Base-by-base conservation (phyloP, 92 coral and sea anemone species). In the Phymanthus crucifer region DNA sequence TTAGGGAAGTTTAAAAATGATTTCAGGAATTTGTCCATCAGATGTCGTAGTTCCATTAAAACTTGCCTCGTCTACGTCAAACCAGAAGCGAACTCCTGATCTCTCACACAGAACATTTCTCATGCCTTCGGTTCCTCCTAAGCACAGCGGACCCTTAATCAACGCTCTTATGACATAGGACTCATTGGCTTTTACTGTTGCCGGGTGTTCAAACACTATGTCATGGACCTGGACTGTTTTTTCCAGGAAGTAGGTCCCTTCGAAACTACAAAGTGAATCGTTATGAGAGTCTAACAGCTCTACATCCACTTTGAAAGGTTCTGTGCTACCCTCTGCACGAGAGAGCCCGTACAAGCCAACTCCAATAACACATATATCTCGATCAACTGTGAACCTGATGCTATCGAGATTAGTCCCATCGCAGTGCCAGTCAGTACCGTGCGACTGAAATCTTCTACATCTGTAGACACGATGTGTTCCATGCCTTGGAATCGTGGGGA, bases 41-140 rank as follows among this genome's bases (percentile, higher is more conserved):
- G 94, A 87, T 23, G 97, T 90, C n/a, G 97, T 92, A 19, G 97
- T 92, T 13, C 97, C 97, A 56, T 92, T 92, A 83, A 92, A 92
- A 74, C 97, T 92, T 23, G 92, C 92, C 83, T 92, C 97, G 34
- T 92, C 97, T 36, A 92, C 97, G 40, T 92, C 97, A 77, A 92
- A 92, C 57, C 88, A 66, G 71, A 92, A 92, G 72, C 94, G 86
- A 7, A 92, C 90, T 6, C 90, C 94, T 6, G 86, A 52, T 14
- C 71, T 36, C 50, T 92, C 97, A 56, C 92, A 85, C 2, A 85
- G 76, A 11, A 90, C 89, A 68, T 90, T 94, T 32, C 94, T 82
- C 92, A 87, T 73, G 68, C 97, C 97, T 54, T 92, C 94, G 18
- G 84, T 87, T 58, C 97, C 97, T 86, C 94, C 89, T 48, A 86